A percentile compares a stretch with the other conserved stretches of the same genome.
phyloP scores from a whole-genome alignment of 1,140 invertebrate genomes.

The Trichogramma pretiosum region DNA sequence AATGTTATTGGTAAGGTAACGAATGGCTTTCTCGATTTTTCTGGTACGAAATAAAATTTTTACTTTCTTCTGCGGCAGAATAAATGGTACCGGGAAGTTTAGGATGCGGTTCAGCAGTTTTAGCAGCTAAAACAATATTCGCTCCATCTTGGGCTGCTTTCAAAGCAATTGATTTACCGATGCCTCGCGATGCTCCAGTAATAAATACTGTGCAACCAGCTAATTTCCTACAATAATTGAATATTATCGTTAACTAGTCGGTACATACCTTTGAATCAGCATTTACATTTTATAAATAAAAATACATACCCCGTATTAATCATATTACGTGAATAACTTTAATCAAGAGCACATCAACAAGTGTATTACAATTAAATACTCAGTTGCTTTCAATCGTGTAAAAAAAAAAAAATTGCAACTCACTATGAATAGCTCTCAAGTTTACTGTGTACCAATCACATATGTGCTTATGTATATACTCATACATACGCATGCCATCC shows the following conservation, averaged over 20 bases:
- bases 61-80: conserved; percentile 91
- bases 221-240: conserved; percentile 85
- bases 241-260: too few relatives aligned
- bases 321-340: conserved; percentile 13
- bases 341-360: neutral
- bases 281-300: neutral
- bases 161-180: conserved; percentile 93
- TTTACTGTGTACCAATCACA: too few relatives aligned
- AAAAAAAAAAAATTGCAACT: conserved; percentile 13
- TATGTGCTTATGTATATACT: too few relatives aligned
- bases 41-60: conserved; percentile 34
- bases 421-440: conserved; percentile 1
- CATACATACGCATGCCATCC: too few relatives aligned
- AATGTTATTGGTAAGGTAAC: conserved; percentile 16
- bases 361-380: too few relatives aligned
- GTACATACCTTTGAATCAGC: too few relatives aligned
- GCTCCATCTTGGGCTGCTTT: conserved; percentile 91
- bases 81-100: conserved; percentile 98
- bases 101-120: conserved; percentile 92
- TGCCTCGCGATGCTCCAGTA: conserved; percentile 93
- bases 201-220: conserved; percentile 89
- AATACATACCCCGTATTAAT: conserved; percentile 24
- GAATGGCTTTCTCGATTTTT: too few relatives aligned
- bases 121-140: conserved; percentile 90
- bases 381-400: neutral